phyloP scores from a whole-genome alignment of 2,113 vertebrate species.

The Leptobrachium leishanense region DNA sequence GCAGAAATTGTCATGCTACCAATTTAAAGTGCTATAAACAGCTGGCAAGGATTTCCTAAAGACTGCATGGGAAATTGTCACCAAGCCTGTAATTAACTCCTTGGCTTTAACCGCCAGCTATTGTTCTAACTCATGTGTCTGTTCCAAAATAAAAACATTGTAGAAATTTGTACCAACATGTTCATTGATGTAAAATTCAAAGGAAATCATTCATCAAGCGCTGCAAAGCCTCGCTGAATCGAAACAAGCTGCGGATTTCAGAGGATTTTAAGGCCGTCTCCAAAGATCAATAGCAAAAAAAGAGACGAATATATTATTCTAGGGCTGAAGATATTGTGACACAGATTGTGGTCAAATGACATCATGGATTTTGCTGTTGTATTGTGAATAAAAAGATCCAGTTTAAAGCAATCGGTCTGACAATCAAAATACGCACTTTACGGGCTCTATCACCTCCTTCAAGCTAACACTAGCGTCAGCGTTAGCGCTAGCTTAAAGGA shows the following conservation, averaged over 20 bases:
- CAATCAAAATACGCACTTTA: no score
- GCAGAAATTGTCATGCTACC: conserved; percentile 6
- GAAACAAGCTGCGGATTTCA: background rate
- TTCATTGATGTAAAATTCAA: conserved; percentile 1
- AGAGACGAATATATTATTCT: no score
- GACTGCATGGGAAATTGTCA: conserved; percentile 23
- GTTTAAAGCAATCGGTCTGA: no score
- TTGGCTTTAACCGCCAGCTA: conserved; percentile 4
- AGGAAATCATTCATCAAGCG: background rate
- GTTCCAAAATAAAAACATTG: background rate
- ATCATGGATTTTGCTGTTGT: no score
- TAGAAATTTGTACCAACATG: conserved; percentile 20
- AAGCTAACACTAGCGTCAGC: no score
- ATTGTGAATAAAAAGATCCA: no score
- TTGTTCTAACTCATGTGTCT: conserved; percentile 20
- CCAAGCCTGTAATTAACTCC: conserved; percentile 41
- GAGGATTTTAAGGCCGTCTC: background rate
- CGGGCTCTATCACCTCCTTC: no score
- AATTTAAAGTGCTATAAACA: conserved; percentile 26
- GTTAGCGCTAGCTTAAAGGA: no score
- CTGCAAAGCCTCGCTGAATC: background rate
- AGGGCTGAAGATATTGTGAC: background rate
- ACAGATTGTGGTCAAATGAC: background rate
- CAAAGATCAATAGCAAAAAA: no score
- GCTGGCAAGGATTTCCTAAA: conserved; percentile 25